Base-by-base conservation (phyloP, 1,140 invertebrate species). In the Leptinotarsa texana region DNA sequence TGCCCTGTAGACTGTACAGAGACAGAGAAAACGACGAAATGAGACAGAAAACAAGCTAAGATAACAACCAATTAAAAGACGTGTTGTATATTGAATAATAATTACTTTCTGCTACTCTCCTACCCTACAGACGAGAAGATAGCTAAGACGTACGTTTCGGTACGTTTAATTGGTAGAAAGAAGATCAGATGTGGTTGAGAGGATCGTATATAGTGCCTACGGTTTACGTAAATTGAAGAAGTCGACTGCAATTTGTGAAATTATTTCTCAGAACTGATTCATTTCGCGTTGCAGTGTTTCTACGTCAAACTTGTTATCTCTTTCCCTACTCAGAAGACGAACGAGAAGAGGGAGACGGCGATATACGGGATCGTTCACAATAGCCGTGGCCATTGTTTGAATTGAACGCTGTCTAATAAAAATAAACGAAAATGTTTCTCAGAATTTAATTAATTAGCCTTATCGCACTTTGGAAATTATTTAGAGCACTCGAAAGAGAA, bases 51-150 rank as follows among this genome's bases (percentile, higher is more conserved):
- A 66, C 57, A 71, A 74, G 70, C 75, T 51, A 66, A 81, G 82
- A 83, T 83, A 83, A 82, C 78, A 80, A 79, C 82, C 82, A 83
- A 83, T 83, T 83, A 83, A 83, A 83, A 82, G 81, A 82, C 82
- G 80, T 81, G 82, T 80, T 79, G 82, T 80, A 80, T 82, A 79
- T 82, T 80, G 82, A 83, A 82, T 80, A 80, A 82, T 83, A 82
- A 83, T 83, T 82, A 81, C 77, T 77, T 77, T 73, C 77, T 72
- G 76, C 76, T 81, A 79, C 76, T 72, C 76, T 73, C 63, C 75
- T 67, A 69, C 74, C 74, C 76, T 22, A 22, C 13, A 47, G 42
- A 42, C 33, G 4, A 3, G 18, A 18, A 67, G 13, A 21, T 21
- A 73, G 17, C 63, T 24, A 3, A 47, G 57, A 27, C 51, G n/a